A percentile compares a stretch with the other conserved stretches of the same genome.
These are phyloP conservation scores for Cyprichromis sp. DNA, from an alignment of 2,113 vertebrate species.

Conservation along the genomic window DNA sequence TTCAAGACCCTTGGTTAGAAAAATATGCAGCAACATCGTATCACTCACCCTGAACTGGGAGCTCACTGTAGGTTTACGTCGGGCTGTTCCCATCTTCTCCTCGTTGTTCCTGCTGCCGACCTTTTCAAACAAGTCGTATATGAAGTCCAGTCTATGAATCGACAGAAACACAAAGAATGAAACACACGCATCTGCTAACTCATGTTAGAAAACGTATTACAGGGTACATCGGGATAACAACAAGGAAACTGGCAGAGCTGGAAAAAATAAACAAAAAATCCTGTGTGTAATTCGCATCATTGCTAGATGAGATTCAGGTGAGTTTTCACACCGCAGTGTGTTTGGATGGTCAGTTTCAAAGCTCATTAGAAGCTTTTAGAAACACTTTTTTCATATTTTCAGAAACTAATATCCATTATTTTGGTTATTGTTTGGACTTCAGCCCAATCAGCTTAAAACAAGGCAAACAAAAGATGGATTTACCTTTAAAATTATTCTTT, in stretches of 20 bases:
- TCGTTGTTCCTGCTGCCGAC: conserved; percentile 84
- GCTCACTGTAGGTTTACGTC: conserved; percentile 88
- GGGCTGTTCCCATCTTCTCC: conserved; percentile 89
- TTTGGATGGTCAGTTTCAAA: neutral
- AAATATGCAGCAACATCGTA: neutral
- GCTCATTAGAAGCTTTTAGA: neutral
- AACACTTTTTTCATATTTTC: neutral
- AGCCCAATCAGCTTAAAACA: neutral
- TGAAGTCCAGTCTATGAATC: conserved; percentile 81
- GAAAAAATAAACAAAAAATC: neutral
- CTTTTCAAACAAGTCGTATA: conserved; percentile 90
- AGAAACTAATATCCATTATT: neutral
- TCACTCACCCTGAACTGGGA: conserved; percentile 88
- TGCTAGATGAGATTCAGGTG: neutral
- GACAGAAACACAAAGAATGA: neutral
- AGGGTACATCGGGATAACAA: neutral
- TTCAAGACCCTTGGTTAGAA: neutral
- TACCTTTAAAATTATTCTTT: neutral
- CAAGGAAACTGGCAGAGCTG: neutral
- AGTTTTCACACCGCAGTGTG: neutral
- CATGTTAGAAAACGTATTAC: neutral
- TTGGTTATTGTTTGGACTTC: neutral
- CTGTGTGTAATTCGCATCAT: neutral
- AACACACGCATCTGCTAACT: neutral
- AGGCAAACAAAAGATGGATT: neutral